Conservation (phyloP, 2,113 vertebrate species). For the Neotoma lepida region DNA sequence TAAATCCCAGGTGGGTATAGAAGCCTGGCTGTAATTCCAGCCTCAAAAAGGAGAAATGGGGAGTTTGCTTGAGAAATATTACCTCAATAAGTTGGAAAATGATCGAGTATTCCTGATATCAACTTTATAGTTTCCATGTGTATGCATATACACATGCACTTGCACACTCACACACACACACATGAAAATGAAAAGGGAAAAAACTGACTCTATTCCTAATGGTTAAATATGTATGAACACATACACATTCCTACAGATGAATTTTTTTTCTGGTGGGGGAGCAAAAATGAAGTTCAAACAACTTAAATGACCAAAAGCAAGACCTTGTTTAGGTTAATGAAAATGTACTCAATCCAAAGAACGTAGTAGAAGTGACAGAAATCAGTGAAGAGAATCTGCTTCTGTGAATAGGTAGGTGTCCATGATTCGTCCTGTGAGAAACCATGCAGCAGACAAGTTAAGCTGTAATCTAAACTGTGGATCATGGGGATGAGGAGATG, state of each 20-base stretch:
- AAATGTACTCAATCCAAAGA: not conserved
- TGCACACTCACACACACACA: not conserved
- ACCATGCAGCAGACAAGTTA: not conserved
- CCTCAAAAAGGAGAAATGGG: not conserved
- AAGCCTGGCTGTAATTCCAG: not conserved
- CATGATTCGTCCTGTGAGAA: not conserved
- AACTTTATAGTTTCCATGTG: not conserved
- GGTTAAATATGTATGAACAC: not conserved
- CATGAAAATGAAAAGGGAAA: not conserved
- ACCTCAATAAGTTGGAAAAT: not conserved
- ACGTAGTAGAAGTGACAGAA: not conserved
- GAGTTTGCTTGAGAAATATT: not conserved
- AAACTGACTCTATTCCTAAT: not conserved
- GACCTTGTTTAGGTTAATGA: not conserved
- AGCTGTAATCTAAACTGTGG: not conserved
- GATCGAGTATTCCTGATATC: not conserved
- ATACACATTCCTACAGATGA: not conserved
- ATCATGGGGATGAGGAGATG: too few species aligned
- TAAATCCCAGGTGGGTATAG: not conserved
- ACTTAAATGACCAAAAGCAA: not conserved
- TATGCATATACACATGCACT: not conserved
- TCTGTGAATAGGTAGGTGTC: not conserved
- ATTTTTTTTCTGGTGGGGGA: too few species aligned
- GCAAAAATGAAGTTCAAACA: not conserved
- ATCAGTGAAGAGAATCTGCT: not conserved